These are phyloP conservation scores for Turritopsis dohrnii DNA, from an alignment of 30 jellyfish, hydroid and myxozoan species.

Conservation along the genomic window DNA sequence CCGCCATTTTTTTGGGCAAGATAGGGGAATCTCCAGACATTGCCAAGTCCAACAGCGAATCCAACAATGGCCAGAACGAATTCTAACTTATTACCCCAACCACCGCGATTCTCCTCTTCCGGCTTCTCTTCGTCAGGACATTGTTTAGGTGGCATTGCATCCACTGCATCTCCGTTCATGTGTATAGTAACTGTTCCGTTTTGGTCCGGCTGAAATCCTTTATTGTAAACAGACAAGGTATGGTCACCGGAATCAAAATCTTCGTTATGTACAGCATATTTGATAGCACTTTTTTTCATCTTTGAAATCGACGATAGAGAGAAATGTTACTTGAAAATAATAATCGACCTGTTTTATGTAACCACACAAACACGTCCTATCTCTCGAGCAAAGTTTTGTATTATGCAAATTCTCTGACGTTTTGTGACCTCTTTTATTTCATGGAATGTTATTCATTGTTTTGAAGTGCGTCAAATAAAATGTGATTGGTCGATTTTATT, in stretches of 20 bases:
- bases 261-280: conserved; percentile 15
- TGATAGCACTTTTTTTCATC: not conserved
- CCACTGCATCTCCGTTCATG: not conserved
- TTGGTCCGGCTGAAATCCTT: not conserved
- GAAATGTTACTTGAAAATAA: not conserved
- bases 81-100: conserved; percentile 92
- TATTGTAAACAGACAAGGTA: not conserved
- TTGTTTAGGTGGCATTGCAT: not conserved
- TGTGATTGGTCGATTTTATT: not conserved
- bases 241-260: not conserved
- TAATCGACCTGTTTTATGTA: not conserved
- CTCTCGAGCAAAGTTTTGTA: not conserved
- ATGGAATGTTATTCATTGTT: not conserved
- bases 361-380: not conserved
- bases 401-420: not conserved
- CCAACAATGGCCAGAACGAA: conserved; percentile 83
- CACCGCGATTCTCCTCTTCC: conserved; percentile 39
- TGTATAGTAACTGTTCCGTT: not conserved
- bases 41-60: conserved; percentile 95
- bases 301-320: not conserved
- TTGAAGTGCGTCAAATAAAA: not conserved
- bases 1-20: conserved; percentile 88
- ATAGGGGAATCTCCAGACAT: conserved; percentile 94
- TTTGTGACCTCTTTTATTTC: not conserved
- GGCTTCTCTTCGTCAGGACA: conserved; percentile 6